Evolutionary conservation across 53 echinoderm and acorn worm genomes (phyloP), one percentile per base, ranked within the genome.

Genomic region (Paracentrotus lividus): DNA sequence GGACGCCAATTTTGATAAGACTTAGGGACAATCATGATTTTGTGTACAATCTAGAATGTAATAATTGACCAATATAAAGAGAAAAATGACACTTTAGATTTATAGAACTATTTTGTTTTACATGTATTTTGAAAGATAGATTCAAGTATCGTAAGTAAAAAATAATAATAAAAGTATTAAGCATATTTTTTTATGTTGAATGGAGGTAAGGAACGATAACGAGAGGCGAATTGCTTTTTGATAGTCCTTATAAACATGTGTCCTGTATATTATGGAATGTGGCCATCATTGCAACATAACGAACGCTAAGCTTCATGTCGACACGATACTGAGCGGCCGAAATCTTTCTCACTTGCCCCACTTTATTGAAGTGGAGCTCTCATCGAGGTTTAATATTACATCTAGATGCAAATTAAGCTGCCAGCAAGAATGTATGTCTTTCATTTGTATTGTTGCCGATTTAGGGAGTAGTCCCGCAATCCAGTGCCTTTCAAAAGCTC

Each of bases 311-410:
- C 51, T 85, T 2, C 10, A 27, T 84, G 84, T 29, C 49, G 2
- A 27, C 15, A 24, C 42, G 77, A 20, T 76, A 42, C 77, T 20
- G 85, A 49, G 85, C 47, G 31, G 78, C 42, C 42, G 47, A 51
- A 49, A 85, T 85, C 14, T 27, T 47, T 4, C 85, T 84, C 49
- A 84, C 47, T 84, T 44, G 45, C 4, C 84, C 26, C 84, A 24
- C 45, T 84, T 47, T 85, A 85, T 49, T 49, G 85, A 85, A 85
- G 21, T 26, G 49, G 85, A 29, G 51, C 85, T 85, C 13, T 85
- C 85, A 26, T 85, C 26, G 27, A 12, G 85, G 85, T 85, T 85
- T 85, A 85, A 85, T 85, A 85, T 85, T 85, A 85, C 85, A 85
- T 85, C 85, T 85, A 24, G 24, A 85, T 85, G 85, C 85, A 85